Base-by-base conservation (phyloP, 1,140 invertebrate species). In the Wiebesia pumilae region DNA sequence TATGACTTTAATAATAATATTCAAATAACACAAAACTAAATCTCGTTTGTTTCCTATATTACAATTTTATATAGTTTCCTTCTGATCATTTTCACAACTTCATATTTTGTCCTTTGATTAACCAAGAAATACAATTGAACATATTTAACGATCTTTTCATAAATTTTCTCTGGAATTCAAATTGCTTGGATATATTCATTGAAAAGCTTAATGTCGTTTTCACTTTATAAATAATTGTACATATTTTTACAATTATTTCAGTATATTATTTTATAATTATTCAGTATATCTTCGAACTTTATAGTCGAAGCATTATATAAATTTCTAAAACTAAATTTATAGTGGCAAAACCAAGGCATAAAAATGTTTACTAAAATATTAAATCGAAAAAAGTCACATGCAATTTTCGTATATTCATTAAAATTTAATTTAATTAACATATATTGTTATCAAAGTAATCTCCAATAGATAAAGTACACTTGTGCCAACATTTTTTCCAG, bases 71-170 rank as follows among this genome's bases (percentile, higher is more conserved):
- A 71, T 21, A 4, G 33, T 43, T 67, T 47, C 43, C 16, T 16
- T 33, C 27, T 21, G 24, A 40, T 81, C 40, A 30, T 33, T 51
- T 81, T 58, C 58, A 30, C n/a, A 69, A 67, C 80, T 27, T n/a
- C 62, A 19, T 62, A 30, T 38, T 33, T 82, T 65, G 67, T 81
- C n/a, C 40, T 51, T 65, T 51, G 40, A 47, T 24, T 71, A 47
- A 40, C 30, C 14, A 43, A 82, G 40, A 69, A 65, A 82, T 33
- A 51, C 35, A n/a, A n/a, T n/a, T n/a, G n/a, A n/a, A n/a, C n/a
- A n/a, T n/a, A 75, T 83, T 83, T 75, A 83, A 83, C 71, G 69
- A 47, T 75, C 33, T 83, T 35, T 67, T 73, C 33, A 62, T 75
- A 58, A 58, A 71, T 54, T 83, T 79, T 83, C 82, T 51, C 82